A percentile compares a stretch with the other conserved stretches of the same genome.
Evolutionary conservation across 2,888 invertebrate genomes (phyloP).

Genomic region (Protodeltote pygarga): DNA sequence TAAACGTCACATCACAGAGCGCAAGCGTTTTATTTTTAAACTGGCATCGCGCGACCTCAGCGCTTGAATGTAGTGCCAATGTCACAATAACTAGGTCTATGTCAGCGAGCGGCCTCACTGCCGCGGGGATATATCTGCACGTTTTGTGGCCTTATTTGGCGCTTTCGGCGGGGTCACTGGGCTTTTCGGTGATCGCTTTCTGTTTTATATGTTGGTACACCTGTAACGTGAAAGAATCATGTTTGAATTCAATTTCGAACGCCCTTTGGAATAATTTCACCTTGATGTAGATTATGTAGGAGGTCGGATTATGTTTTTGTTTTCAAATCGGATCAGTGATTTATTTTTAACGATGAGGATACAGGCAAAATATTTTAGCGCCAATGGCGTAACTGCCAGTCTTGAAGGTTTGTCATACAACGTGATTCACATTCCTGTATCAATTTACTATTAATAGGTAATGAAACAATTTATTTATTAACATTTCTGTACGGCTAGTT

Average conservation of each 20-base stretch:
- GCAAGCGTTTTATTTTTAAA: constrained; percentile 80
- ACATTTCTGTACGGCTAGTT: constrained; percentile 22
- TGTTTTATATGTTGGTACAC: constrained; percentile 30
- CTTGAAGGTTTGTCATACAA: constrained; percentile 15
- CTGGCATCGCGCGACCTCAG: constrained; percentile 79
- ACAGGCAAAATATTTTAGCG: constrained; percentile 22
- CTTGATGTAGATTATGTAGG: background rate
- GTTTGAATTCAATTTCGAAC: constrained; percentile 1
- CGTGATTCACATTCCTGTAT: constrained; percentile 33
- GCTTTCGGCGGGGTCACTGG: constrained; percentile 60
- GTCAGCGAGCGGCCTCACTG: constrained; percentile 78
- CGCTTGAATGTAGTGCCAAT: constrained; percentile 86
- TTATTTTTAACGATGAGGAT: background rate
- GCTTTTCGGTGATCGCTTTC: constrained; percentile 48
- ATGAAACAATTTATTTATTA: constrained; percentile 28
- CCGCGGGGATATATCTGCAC: constrained; percentile 59
- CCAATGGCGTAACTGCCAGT: constrained; percentile 19
- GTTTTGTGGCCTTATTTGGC: constrained; percentile 66
- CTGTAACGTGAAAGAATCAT: constrained; percentile 24
- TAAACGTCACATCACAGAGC: constrained; percentile 60
- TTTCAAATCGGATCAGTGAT: too few relatives aligned
- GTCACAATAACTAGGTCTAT: constrained; percentile 84
- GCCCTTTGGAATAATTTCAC: too few relatives aligned
- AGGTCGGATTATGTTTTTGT: too few relatives aligned
- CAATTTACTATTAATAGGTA: constrained; percentile 32